Percentiles rank a stretch among this genome's conserved stretches.
Conservation (phyloP, 2,888 invertebrate species). For the Thereva nobilitata region DNA sequence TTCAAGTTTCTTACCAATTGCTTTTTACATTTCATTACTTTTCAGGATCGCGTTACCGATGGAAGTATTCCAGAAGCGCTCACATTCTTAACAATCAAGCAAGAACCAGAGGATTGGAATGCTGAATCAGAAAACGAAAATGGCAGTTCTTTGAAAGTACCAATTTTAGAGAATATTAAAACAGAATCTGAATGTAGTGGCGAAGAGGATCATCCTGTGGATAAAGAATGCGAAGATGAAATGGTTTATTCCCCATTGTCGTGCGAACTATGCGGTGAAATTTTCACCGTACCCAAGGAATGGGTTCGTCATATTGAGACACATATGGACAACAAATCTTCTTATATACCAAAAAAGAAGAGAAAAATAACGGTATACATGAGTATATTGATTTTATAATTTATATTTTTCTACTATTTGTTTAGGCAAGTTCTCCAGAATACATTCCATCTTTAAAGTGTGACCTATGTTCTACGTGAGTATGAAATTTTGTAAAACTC, state of each 20-base stretch:
- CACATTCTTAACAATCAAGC: conserved; percentile 56
- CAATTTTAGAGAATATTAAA: conserved; percentile 36
- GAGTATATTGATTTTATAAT: neutral
- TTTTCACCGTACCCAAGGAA: conserved; percentile 78
- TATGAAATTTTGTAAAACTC: conserved; percentile 43
- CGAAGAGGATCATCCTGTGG: conserved; percentile 34
- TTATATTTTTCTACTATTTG: conserved; percentile 33
- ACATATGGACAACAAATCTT: conserved; percentile 66
- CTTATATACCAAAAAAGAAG: conserved; percentile 59
- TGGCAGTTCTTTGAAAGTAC: neutral
- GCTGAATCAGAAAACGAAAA: conserved; percentile 32
- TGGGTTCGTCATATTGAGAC: conserved; percentile 84
- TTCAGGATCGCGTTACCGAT: conserved; percentile 28
- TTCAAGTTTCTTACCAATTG: neutral
- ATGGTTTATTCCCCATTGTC: conserved; percentile 73
- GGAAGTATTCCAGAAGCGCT: conserved; percentile 41
- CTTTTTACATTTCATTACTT: neutral
- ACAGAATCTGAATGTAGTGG: conserved; percentile 18
- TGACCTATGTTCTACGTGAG: conserved; percentile 74
- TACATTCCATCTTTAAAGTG: conserved; percentile 76
- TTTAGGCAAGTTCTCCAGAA: conserved; percentile 69
- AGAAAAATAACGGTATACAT: conserved; percentile 63
- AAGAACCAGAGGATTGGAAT: conserved; percentile 75
- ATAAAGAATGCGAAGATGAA: conserved; percentile 47
- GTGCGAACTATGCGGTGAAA: conserved; percentile 83